Conservation (phyloP, 2,113 vertebrate species). For the Thryonomys swinderianus region DNA sequence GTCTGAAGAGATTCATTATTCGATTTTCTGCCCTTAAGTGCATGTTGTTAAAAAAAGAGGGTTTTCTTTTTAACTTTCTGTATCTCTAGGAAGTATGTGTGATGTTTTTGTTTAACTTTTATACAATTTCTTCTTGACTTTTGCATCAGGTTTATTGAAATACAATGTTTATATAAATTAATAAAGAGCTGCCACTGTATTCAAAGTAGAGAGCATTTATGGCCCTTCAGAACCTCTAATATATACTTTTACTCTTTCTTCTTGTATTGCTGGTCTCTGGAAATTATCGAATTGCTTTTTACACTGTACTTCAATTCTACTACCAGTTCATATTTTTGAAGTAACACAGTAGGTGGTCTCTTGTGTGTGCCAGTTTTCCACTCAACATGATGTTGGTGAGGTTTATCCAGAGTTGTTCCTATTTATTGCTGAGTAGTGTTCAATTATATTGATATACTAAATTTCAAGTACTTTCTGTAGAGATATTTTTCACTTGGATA, state of each 20-base stretch:
- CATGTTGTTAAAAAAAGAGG: background rate
- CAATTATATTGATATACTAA: background rate
- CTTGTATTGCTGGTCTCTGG: background rate
- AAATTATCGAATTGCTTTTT: background rate
- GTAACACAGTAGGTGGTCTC: background rate
- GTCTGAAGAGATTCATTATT: background rate
- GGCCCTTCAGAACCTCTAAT: background rate
- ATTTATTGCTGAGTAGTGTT: background rate
- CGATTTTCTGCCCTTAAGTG: background rate
- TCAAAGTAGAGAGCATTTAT: background rate
- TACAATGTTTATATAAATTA: background rate
- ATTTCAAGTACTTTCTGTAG: background rate
- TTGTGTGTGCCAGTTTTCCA: background rate
- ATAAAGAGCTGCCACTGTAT: background rate
- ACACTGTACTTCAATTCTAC: background rate
- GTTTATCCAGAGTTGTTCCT: background rate
- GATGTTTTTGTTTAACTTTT: background rate
- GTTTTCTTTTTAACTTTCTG: background rate
- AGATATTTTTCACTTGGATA: background rate
- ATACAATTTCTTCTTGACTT: background rate
- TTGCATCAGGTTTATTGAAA: background rate
- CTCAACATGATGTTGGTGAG: background rate
- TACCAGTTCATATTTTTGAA: background rate
- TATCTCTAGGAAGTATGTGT: background rate
- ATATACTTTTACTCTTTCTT: fast-evolving